Evolutionary conservation across 2,113 vertebrate genomes (phyloP).

Genomic region (Festucalex cinctus): DNA sequence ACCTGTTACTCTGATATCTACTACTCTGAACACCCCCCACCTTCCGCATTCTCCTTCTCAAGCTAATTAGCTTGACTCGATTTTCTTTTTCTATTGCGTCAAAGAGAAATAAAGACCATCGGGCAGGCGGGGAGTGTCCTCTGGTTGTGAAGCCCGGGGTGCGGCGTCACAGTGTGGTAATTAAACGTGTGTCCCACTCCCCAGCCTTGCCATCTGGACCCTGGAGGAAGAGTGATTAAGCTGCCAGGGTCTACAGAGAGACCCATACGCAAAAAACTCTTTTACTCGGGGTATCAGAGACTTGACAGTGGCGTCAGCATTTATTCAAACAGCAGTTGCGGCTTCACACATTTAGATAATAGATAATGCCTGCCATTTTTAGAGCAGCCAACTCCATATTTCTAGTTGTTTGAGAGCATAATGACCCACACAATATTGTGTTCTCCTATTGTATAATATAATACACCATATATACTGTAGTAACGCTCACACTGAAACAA

Average conservation of each 20-base stretch:
- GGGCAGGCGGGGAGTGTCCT: slow-evolving; percentile 37
- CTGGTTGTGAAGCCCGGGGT: slow-evolving; percentile 42
- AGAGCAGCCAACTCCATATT: too few species aligned
- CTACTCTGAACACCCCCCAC: slow-evolving; percentile 18
- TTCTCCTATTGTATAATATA: too few species aligned
- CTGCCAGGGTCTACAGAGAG: slow-evolving; percentile 33
- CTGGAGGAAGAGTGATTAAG: slow-evolving; percentile 51
- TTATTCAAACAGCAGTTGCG: too few species aligned
- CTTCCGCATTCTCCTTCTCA: slow-evolving; percentile 7
- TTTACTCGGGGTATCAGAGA: too few species aligned
- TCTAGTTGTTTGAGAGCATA: too few species aligned
- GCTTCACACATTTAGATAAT: too few species aligned
- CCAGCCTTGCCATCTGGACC: slow-evolving; percentile 53
- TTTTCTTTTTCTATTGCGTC: not conserved
- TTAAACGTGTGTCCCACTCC: slow-evolving; percentile 66
- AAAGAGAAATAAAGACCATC: slow-evolving; percentile 23
- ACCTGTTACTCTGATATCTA: slow-evolving; percentile 16
- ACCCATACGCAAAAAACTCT: too few species aligned
- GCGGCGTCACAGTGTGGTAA: slow-evolving; percentile 63
- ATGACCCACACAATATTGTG: too few species aligned
- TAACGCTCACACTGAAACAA: too few species aligned
- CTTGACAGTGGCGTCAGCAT: too few species aligned
- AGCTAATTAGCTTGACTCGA: slow-evolving; percentile 26
- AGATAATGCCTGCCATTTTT: too few species aligned
- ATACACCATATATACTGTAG: too few species aligned